phyloP scores from a whole-genome alignment of 1,140 invertebrate genomes.

The Centruroides vittatus region DNA sequence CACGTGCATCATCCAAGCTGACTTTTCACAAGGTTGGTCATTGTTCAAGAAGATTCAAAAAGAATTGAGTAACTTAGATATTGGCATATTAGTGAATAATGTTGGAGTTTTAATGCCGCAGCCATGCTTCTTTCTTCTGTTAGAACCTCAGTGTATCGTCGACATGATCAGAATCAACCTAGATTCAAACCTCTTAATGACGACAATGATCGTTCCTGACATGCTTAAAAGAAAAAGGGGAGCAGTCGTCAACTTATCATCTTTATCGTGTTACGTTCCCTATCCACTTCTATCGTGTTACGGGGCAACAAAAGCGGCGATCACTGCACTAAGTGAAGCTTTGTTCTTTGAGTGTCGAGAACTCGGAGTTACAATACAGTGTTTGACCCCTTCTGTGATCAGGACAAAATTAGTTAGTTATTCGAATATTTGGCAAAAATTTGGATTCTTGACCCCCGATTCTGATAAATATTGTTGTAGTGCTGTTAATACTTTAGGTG shows the following conservation, averaged over 20 bases:
- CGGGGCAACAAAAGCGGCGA: constrained; percentile 38
- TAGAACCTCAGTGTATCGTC: too few relatives aligned
- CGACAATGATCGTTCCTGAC: too few relatives aligned
- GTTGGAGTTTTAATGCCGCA: too few relatives aligned
- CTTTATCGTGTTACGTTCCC: too few relatives aligned
- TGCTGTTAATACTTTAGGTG: constrained; percentile 63
- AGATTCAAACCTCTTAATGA: too few relatives aligned
- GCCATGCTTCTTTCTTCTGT: too few relatives aligned
- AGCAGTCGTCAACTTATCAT: too few relatives aligned
- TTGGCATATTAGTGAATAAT: constrained; percentile 21
- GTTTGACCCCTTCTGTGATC: constrained; percentile 70
- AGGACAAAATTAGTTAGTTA: constrained; percentile 80
- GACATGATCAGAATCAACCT: too few relatives aligned
- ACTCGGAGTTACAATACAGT: constrained; percentile 63
- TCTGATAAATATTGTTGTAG: constrained; percentile 56
- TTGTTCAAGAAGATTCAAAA: neutral
- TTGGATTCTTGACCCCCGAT: constrained; percentile 58
- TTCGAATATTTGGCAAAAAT: constrained; percentile 51
- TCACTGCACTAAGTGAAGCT: constrained; percentile 72
- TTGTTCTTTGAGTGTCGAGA: constrained; percentile 61
- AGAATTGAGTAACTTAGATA: neutral
- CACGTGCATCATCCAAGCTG: neutral
- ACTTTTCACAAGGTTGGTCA: neutral
- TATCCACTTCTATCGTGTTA: too few relatives aligned
- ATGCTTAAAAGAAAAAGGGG: too few relatives aligned